Evolutionary conservation across 2,113 vertebrate species (phyloP).

Genomic region (Psittacula cyanocephala): DNA sequence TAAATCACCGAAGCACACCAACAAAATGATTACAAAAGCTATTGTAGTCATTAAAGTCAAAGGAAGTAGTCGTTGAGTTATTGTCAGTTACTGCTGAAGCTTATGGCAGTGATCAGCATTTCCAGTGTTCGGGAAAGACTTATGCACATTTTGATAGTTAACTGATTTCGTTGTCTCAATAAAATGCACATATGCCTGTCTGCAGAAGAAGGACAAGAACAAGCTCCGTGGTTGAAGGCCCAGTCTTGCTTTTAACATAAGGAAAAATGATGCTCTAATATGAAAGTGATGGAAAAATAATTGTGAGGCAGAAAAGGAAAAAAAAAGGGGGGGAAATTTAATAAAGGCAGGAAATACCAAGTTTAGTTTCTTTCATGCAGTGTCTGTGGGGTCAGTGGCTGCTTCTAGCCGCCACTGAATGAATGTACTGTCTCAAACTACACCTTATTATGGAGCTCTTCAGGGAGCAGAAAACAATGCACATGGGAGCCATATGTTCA

Average conservation of each 20-base stretch:
- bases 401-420: background rate
- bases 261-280: background rate
- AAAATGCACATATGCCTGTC: background rate
- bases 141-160: background rate
- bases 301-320: background rate
- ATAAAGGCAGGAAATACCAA: slow-evolving; percentile 28
- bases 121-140: background rate
- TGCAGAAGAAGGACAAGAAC: background rate
- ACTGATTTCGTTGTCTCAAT: background rate
- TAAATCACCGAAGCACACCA: background rate
- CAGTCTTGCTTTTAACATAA: background rate
- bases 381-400: slow-evolving; percentile 16
- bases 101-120: slow-evolving; percentile 5
- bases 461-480: background rate
- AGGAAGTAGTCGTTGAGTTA: background rate
- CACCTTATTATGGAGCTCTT: slow-evolving; percentile 13
- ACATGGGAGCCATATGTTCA: slow-evolving; percentile 39
- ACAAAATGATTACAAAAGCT: slow-evolving; percentile 27
- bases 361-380: background rate
- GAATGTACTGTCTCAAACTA: background rate
- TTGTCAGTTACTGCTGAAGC: slow-evolving; percentile 5
- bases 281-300: background rate
- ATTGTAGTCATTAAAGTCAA: background rate
- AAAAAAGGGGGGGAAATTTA: background rate
- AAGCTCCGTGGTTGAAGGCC: background rate